Evolutionary conservation across 1,140 invertebrate genomes (phyloP), one percentile per base, ranked within the genome.

Genomic region (Notospermus geniculatus): DNA sequence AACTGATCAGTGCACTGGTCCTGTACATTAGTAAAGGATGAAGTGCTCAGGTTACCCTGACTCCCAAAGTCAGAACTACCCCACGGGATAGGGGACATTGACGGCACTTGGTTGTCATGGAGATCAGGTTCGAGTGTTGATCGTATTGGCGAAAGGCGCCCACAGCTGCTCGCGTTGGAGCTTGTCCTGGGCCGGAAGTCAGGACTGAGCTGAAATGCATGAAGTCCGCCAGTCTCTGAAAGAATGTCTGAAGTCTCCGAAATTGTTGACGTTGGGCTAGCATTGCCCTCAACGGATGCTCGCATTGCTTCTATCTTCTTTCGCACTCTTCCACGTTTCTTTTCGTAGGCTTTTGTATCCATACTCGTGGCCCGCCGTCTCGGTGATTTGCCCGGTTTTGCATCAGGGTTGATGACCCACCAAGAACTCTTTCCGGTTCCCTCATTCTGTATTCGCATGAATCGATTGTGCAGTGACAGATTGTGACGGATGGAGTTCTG

Each of bases 401-500:
- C 95, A 75, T 99, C 96, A 0, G 95, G 96, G 82, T 99, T 99
- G 73, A 99, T 92, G 88, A 98, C 97, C 97, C 97, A 99, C 97
- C 97, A 99, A 0, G 95, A 98, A 54, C 93, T 97, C 80, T 99
- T 99, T 9, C 97, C 97, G 0, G 97, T 98, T 11, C 97, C 97
- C 80, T 99, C 97, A 82, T 99, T 99, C 80, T 99, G 97, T 1
- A 99, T 94, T 50, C 97, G 86, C 92, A 98, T 98, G 82, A 99
- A 99, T 54, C 95, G 90, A 83, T 95, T 98, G 86, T 99, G 97
- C 28, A 99, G 85, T 27, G 96, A 98, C 66, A 99, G 85, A 83
- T 99, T 99, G 85, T 99, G 97, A 61, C 97, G 89, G 76, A 99
- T 99, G 13, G 97, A 99, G 83, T 99, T 99, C 97, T 99, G 88